phyloP scores from a whole-genome alignment of 2,888 invertebrate species.

The Gerris lacustris region DNA sequence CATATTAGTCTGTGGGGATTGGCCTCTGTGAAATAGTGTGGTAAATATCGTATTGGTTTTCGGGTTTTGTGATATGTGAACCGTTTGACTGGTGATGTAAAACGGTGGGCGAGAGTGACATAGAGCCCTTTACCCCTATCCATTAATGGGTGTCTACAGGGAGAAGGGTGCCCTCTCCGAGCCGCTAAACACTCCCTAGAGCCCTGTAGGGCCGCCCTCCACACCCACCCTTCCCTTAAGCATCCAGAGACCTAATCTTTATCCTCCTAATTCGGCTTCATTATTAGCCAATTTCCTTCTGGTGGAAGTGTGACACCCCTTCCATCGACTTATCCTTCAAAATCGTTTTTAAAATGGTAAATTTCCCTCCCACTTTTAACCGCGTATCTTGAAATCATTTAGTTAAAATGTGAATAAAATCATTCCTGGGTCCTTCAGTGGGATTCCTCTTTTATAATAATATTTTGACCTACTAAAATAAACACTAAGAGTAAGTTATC shows the following conservation, averaged over 20 bases:
- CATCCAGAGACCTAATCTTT: not conserved
- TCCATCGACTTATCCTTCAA: not conserved
- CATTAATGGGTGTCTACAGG: not conserved
- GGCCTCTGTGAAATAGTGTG: no score
- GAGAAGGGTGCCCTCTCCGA: not conserved
- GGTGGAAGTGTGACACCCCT: not conserved
- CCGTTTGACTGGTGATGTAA: no score
- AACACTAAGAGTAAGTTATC: no score
- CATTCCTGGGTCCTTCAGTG: no score
- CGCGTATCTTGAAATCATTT: no score
- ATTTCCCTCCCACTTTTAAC: no score
- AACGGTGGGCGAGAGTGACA: not conserved
- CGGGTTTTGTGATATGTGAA: no score
- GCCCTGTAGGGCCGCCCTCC: not conserved
- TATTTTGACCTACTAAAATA: no score
- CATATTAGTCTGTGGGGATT: no score
- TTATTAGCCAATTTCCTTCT: constrained; percentile 3
- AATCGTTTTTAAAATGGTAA: not conserved
- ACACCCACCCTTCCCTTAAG: not conserved
- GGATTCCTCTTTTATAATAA: no score
- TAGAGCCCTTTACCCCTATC: not conserved
- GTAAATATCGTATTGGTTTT: no score
- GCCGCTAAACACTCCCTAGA: not conserved
- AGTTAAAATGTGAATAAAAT: no score
- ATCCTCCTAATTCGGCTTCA: constrained; percentile 3